Base-by-base conservation (phyloP, 53 echinoderm and acorn worm species). In the Patiria pectinifera region DNA sequence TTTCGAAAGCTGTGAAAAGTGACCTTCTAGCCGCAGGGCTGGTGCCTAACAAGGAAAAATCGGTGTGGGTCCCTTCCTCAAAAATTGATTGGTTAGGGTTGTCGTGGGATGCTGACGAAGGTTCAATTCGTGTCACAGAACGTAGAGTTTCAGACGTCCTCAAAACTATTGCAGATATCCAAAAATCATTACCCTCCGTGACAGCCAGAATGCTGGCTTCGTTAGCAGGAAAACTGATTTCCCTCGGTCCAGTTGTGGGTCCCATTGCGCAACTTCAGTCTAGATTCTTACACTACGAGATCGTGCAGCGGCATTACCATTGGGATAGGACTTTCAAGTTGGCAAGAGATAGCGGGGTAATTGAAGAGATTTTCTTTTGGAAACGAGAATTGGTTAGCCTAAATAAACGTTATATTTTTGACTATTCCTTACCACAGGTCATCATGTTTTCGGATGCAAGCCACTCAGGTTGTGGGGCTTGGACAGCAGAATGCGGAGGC, bases 351-450 rank as follows among this genome's bases (percentile, higher is more conserved):
- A 91, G 83, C 66, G 59, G 25, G 6, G 69, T 83, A 6, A 69
- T 91, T 45, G 83, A 91, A 45, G 69, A 83, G 5, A 8, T 63
- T 11, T 83, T 16, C 83, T 66, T 19, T 91, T 69, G 70, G 70
- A 83, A 87, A 24, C 19, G 69, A 45, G 60, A 87, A 11, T 14
- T 45, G 13, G 4, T 45, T 45, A 46, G 18, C 24, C 21, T 87
- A 2, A 87, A 87, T 87, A 75, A 75, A 2, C 26, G 48, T 43
- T 91, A n/a, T n/a, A n/a, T 43, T 83, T 91, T 91, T 91, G 84
- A 92, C 49, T 92, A 83, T 85, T 92, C 85, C 49, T 59, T 89
- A 43, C 84, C 92, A 22, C 49, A 83, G 71, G 85, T 84, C 13
- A 44, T 84, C 9, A 48, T 84, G 2, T 83, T 48, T 59, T 70